Percentiles rank a stretch among this genome's conserved stretches.
Conservation (phyloP, 2,113 vertebrate species). For the Mustelus asterias region DNA sequence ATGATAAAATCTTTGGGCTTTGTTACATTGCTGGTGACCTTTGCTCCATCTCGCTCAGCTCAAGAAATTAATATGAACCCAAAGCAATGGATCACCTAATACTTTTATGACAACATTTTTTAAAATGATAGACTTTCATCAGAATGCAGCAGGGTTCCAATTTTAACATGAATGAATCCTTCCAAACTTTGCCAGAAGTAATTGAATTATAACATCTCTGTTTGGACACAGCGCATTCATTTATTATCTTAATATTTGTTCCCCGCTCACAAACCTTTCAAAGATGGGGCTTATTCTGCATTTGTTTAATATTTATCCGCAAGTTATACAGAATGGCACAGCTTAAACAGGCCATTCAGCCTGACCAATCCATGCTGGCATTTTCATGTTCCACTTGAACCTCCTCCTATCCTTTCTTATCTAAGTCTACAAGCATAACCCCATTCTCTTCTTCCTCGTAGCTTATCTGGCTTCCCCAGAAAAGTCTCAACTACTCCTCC, state of each 20-base stretch:
- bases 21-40: slow-evolving; percentile 25
- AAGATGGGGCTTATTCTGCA: background rate
- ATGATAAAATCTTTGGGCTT: slow-evolving; percentile 16
- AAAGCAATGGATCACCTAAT: slow-evolving; percentile 27
- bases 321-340: background rate
- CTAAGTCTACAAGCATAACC: too few species aligned
- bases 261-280: background rate
- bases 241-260: slow-evolving; percentile 2
- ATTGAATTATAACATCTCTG: background rate
- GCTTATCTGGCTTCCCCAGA: too few species aligned
- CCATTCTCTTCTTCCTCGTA: too few species aligned
- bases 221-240: background rate
- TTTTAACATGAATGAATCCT: slow-evolving; percentile 26
- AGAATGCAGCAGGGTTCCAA: slow-evolving; percentile 10
- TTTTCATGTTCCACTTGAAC: too few species aligned
- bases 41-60: slow-evolving; percentile 17
- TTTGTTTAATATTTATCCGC: background rate
- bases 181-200: background rate
- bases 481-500: background rate
- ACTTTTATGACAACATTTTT: background rate
- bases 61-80: slow-evolving; percentile 36
- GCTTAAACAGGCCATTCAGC: background rate
- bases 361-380: too few species aligned
- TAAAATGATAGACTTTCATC: slow-evolving; percentile 19
- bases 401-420: too few species aligned